Evolutionary conservation across 2,113 vertebrate species (phyloP), one percentile per base, ranked within the genome.

Genomic region (Leucoraja erinaceus): DNA sequence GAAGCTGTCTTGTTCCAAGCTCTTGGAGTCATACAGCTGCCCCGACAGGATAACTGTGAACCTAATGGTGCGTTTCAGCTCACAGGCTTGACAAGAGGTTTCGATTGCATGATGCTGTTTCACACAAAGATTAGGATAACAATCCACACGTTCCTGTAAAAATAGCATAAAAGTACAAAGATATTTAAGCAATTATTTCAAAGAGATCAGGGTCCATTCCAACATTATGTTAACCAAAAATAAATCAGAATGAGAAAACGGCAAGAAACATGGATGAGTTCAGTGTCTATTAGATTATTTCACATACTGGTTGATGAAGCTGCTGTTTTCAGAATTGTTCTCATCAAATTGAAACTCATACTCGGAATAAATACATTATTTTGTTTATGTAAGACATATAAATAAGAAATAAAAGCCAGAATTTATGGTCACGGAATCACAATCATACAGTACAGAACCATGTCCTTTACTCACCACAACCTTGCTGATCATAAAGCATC

Each of bases 1-100:
- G 95, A 98, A 98, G 74, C 97, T 94, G 94, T 98, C 97, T 61
- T 94, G 94, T 94, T 97, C 94, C 94, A 98, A 94, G 28, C 96
- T 97, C 93, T 93, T 94, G 74, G n/a, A 94, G 16, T 97, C 94
- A 78, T 98, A 98, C 16, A 95, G 94, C 93, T 95, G 95, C 91
- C 97, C 97, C 31, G 96, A 98, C 33, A 98, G 95, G 31, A 84
- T 93, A 93, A 98, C 97, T 0, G 7, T 92, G 72, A 94, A 97
- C 72, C 20, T 94, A 59, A 96, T 97, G 22, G 72, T 92, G 0
- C 96, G 95, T 93, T 95, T 94, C 33, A 98, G 38, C 92, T 96
- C 96, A 93, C 97, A 98, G 3, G 97, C 97, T 68, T 98, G 94
- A 90, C 97, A 98, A 5, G 5, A 63, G 16, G 92, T 93, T 0